Evolutionary conservation across 2,888 invertebrate genomes (phyloP).

Genomic region (Crocallis elinguaria): DNA sequence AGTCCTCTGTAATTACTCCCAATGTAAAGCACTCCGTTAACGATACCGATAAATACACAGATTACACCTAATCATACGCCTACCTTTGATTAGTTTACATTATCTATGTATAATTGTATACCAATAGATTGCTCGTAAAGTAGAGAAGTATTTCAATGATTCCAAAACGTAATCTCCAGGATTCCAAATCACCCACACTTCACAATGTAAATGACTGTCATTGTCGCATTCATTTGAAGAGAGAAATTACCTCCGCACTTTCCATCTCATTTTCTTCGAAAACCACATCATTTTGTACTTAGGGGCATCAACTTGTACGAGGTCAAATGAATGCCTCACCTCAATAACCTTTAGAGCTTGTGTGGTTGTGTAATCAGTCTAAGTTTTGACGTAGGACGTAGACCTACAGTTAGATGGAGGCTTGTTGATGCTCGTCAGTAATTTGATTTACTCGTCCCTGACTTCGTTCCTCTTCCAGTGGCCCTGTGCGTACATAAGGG

Average conservation of each 20-base stretch:
- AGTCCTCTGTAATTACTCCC: conserved; percentile 46
- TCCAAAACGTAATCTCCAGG: conserved; percentile 2
- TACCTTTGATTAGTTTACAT: conserved; percentile 1
- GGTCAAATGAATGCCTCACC: conserved; percentile 4
- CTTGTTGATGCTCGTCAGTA: conserved; percentile 38
- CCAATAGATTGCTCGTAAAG: background rate
- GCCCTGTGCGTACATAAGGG: conserved; percentile 37
- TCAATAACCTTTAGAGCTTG: conserved; percentile 4
- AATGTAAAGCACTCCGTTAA: conserved; percentile 19
- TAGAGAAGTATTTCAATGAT: background rate
- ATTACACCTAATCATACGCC: conserved; percentile 6
- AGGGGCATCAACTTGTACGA: conserved; percentile 7
- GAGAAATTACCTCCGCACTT: conserved; percentile 11
- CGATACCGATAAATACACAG: conserved; percentile 8
- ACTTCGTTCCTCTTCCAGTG: background rate
- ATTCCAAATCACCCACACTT: conserved; percentile 5
- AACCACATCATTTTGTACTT: conserved; percentile 1
- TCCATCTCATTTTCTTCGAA: conserved; percentile 21
- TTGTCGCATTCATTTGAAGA: conserved; percentile 13
- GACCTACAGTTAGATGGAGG: conserved; percentile 5
- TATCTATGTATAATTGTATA: background rate
- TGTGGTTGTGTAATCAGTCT: conserved; percentile 13
- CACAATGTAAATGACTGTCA: conserved; percentile 18
- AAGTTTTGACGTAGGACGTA: conserved; percentile 13
- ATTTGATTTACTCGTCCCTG: conserved; percentile 39